Evolutionary conservation across 2,888 invertebrate genomes (phyloP).

Genomic region (Anoplius nigerrimus): DNA sequence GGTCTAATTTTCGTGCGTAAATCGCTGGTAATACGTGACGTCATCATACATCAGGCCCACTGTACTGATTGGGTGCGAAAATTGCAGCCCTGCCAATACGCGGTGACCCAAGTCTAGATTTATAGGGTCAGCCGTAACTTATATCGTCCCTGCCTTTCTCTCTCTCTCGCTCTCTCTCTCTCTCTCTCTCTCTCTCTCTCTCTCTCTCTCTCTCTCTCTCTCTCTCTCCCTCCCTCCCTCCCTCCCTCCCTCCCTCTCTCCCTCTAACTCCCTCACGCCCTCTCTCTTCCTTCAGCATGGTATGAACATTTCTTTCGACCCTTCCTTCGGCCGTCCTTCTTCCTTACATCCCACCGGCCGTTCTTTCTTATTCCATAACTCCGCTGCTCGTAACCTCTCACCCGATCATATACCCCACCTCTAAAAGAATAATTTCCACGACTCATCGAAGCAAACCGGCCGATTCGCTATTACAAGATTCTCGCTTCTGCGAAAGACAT

Average conservation of each 20-base stretch:
- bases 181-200: constrained; percentile 26
- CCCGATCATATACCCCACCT: constrained; percentile 18
- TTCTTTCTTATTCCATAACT: constrained; percentile 56
- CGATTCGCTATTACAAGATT: constrained; percentile 17
- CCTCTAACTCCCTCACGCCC: no score
- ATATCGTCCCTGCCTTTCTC: constrained; percentile 34
- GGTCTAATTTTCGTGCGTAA: constrained; percentile 67
- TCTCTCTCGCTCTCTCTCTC: constrained; percentile 32
- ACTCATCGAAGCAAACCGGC: not conserved
- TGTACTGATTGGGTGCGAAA: constrained; percentile 70
- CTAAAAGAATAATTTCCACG: no score
- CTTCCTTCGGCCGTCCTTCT: not conserved
- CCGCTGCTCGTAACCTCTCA: constrained; percentile 52
- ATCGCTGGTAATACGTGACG: constrained; percentile 68
- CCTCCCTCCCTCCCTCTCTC: constrained; percentile 13
- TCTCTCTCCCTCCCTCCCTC: not conserved
- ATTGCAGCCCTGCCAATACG: constrained; percentile 71
- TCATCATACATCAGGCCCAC: constrained; percentile 65
- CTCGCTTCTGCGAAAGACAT: not conserved
- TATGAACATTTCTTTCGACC: not conserved
- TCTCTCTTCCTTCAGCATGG: constrained; percentile 26
- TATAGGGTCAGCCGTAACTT: constrained; percentile 72
- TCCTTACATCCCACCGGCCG: constrained; percentile 8
- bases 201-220: no score
- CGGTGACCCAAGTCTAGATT: constrained; percentile 65